Evolutionary conservation across 2,113 vertebrate genomes (phyloP), one percentile per base, ranked within the genome.

Genomic region (Mugil cephalus): DNA sequence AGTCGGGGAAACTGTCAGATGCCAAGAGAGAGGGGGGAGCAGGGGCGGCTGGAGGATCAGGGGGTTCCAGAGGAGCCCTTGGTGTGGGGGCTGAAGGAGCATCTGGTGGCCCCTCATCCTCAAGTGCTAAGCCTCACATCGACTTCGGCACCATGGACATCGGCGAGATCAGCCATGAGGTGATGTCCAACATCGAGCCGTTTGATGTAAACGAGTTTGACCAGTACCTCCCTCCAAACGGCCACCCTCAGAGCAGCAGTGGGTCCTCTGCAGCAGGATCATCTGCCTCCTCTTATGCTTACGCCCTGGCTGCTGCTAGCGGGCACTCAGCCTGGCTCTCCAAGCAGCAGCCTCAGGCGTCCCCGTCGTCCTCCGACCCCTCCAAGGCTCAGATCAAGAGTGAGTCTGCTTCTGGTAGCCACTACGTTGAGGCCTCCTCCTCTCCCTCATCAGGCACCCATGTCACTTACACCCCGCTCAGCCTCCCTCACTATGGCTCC

Each of bases 181-280:
- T 99, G 82, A 99, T 99, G 96, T 96, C 97, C 92, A 99, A 98
- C 94, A 99, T 99, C 90, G 98, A 99, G 92, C 96, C 97, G 18
- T 99, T 99, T 8, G 98, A 99, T 2, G 98, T 99, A 54, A 98
- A 98, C 1, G 98, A 99, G 84, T 96, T 99, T 0, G 98, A 99
- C 93, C 98, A 99, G 75, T 99, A 99, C 88, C 93, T 99, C 79
- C 98, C 98, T 0, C 97, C 97, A 59, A 99, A 99, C 0, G 98
- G 97, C 87, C 96, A 97, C 15, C 93, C 94, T 91, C 2, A 95
- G 94, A 56, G 95, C 0, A 83, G 69, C 3, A 54, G 62, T 0
- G 90, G 56, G 36, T 89, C 59, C 40, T 43, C 89, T 0, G 30
- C 79, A 0, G 74, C 85, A 1, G 84, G 89, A 1, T 88, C 93